phyloP scores from a whole-genome alignment of 1,140 invertebrate genomes.

The Pogonomyrmex californicus region DNA sequence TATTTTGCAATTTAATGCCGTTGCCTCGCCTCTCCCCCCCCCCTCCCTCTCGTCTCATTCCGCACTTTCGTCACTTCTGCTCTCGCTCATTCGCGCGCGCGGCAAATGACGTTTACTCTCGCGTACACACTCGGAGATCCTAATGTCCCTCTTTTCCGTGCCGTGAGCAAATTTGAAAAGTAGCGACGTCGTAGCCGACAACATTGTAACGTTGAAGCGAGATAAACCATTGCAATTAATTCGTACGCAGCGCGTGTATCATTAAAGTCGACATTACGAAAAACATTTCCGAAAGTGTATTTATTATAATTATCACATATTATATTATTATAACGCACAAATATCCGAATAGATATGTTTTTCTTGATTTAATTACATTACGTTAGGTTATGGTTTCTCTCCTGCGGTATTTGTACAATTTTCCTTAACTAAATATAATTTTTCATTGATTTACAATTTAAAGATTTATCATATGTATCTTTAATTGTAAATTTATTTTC shows the following conservation, averaged over 20 bases:
- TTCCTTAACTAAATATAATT: not conserved
- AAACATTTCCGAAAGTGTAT: not conserved
- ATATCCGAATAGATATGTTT: conserved; percentile 11
- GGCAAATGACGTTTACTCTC: conserved; percentile 50
- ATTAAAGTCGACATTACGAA: not conserved
- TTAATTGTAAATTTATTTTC: not conserved
- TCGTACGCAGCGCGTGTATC: not conserved
- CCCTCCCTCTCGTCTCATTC: no score
- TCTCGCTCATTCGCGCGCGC: conserved; percentile 12
- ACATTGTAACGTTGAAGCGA: not conserved
- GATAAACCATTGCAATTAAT: conserved; percentile 5
- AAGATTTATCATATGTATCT: not conserved
- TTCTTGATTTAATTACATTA: no score
- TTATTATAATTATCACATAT: not conserved
- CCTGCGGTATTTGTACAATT: not conserved
- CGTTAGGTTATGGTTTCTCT: not conserved
- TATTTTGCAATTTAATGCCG: conserved; percentile 80
- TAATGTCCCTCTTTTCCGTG: conserved; percentile 11
- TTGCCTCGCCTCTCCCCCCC: not conserved
- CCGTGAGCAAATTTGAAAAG: conserved; percentile 24
- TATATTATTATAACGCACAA: not conserved
- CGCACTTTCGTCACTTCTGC: conserved; percentile 31
- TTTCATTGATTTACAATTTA: no score
- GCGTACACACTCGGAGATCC: not conserved
- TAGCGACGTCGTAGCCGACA: not conserved